phyloP scores from a whole-genome alignment of 2,797 vertebrate species.

The Hyperoplus immaculatus region DNA sequence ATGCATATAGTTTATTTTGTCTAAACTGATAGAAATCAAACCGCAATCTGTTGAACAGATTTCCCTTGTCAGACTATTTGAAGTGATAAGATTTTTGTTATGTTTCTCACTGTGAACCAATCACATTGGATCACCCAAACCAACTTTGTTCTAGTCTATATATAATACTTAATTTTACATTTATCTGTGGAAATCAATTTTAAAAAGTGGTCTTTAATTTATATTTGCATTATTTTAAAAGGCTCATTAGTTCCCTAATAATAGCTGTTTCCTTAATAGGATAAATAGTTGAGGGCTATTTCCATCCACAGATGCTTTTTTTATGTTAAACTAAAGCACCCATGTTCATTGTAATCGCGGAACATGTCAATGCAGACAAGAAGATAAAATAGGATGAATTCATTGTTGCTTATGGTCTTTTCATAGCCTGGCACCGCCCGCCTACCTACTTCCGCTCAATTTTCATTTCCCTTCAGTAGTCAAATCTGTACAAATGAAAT shows the following conservation, averaged over 20 bases:
- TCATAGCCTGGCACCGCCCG: too few relatives aligned
- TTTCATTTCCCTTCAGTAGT: too few relatives aligned
- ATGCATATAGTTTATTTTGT: neutral
- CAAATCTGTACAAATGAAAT: too few relatives aligned
- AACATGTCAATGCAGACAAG: neutral
- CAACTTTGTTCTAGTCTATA: neutral
- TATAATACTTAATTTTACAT: neutral
- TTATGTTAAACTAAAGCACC: neutral
- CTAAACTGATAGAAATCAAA: neutral
- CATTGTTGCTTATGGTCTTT: too few relatives aligned
- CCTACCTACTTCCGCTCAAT: too few relatives aligned
- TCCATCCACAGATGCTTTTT: neutral
- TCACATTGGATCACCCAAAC: neutral
- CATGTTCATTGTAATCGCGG: too few relatives aligned
- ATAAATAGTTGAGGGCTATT: neutral
- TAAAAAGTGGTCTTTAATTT: neutral
- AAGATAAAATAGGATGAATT: neutral
- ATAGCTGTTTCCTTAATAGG: neutral
- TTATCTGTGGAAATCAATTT: neutral
- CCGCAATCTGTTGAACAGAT: neutral
- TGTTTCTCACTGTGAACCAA: neutral
- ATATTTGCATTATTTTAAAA: neutral
- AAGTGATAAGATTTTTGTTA: neutral
- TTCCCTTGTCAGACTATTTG: neutral
- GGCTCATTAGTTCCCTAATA: conserved; percentile 3